These are phyloP conservation scores for Oligia fasciuncula DNA, from an alignment of 2,888 invertebrate genomes.

Conservation along the genomic window DNA sequence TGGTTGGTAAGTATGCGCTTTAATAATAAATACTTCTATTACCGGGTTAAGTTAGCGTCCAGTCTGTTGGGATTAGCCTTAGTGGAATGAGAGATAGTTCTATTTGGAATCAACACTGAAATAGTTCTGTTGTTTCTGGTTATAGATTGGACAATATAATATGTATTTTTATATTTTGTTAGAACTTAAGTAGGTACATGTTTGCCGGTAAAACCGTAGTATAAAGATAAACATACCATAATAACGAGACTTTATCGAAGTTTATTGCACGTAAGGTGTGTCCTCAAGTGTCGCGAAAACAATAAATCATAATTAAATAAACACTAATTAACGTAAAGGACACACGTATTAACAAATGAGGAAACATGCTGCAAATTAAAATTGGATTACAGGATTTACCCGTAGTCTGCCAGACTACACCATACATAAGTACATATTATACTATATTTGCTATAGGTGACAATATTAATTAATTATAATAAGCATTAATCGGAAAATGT, in stretches of 20 bases:
- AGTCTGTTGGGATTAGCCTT: constrained; percentile 40
- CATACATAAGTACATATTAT: not conserved
- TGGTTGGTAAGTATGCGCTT: constrained; percentile 26
- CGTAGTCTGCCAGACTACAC: constrained; percentile 12
- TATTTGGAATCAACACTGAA: constrained; percentile 20
- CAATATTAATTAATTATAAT: constrained; percentile 17
- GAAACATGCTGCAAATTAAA: constrained; percentile 51
- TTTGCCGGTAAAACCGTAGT: not conserved
- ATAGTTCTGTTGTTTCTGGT: not conserved
- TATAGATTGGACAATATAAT: not conserved
- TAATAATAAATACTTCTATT: constrained; percentile 65
- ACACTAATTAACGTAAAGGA: constrained; percentile 43
- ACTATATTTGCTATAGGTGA: constrained; percentile 18
- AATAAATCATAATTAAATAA: constrained; percentile 28
- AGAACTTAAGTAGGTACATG: not conserved
- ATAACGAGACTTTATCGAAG: constrained; percentile 12
- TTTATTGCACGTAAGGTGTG: constrained; percentile 9
- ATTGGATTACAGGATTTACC: constrained; percentile 56
- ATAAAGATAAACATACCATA: not conserved
- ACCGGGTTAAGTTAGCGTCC: constrained; percentile 43
- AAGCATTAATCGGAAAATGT: constrained; percentile 1
- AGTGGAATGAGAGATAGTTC: constrained; percentile 6
- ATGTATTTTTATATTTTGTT: not conserved
- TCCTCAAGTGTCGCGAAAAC: constrained; percentile 25
- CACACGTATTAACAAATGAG: constrained; percentile 28